Conservation (phyloP, 1,140 invertebrate genomes). For the Heliconius himera region DNA sequence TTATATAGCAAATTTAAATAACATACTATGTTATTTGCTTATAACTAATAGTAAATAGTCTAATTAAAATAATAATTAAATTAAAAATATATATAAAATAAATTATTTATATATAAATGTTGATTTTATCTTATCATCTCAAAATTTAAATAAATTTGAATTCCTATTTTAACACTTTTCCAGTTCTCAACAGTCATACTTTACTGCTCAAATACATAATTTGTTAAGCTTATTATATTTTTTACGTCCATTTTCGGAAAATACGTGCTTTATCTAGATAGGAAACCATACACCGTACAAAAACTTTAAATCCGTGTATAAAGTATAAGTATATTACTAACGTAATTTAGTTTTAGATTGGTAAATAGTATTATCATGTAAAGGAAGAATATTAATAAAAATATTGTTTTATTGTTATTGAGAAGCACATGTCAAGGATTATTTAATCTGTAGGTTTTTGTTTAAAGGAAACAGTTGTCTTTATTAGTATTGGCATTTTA, state of each 20-base stretch:
- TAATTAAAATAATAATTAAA: neutral
- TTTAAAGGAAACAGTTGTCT: neutral
- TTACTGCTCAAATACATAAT: neutral
- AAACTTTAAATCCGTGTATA: conserved; percentile 24
- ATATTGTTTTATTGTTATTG: neutral
- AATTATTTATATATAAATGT: neutral
- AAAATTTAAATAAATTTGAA: neutral
- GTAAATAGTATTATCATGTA: neutral
- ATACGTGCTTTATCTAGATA: conserved; percentile 26
- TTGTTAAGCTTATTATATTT: conserved; percentile 12
- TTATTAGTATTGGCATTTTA: no score
- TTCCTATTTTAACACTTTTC: neutral
- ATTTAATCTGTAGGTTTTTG: neutral
- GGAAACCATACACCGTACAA: neutral
- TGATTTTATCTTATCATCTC: neutral
- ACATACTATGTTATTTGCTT: neutral
- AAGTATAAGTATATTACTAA: neutral
- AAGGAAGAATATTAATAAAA: neutral
- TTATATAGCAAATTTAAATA: no score
- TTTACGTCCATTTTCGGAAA: conserved; percentile 17
- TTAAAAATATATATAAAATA: neutral
- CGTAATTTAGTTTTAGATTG: conserved; percentile 10
- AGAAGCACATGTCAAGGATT: conserved; percentile 4
- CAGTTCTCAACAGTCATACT: neutral
- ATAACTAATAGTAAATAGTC: neutral